A percentile compares a stretch with the other conserved stretches of the same genome.
Evolutionary conservation across 2,113 vertebrate species (phyloP).

Genomic region (Podarcis raffonei): DNA sequence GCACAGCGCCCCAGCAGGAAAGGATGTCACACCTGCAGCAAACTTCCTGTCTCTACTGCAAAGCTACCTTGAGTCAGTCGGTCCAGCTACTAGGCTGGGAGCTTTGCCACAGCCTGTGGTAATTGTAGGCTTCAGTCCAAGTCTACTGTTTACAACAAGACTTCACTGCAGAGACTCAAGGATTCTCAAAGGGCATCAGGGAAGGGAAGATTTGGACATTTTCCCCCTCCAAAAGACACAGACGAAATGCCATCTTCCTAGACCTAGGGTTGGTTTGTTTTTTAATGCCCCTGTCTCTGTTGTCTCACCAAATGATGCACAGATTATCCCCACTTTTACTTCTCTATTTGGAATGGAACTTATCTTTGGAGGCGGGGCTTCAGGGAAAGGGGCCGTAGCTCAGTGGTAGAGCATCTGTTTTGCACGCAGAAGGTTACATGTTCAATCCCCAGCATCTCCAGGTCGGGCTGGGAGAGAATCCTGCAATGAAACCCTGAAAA

Average conservation of each 20-base stretch:
- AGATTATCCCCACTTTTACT: not conserved
- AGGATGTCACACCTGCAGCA: slow-evolving; percentile 15
- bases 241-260: not conserved
- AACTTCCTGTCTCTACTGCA: slow-evolving; percentile 42
- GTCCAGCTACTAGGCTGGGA: slow-evolving; percentile 36
- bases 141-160: slow-evolving; percentile 12
- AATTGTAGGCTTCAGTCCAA: slow-evolving; percentile 32
- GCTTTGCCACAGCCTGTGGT: slow-evolving; percentile 13
- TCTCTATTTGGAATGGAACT: not conserved
- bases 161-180: slow-evolving; percentile 34
- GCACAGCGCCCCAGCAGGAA: accelerated
- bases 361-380: not conserved
- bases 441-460: no score
- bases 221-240: not conserved
- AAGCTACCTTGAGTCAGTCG: slow-evolving; percentile 41
- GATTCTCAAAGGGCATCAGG: not conserved
- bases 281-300: not conserved
- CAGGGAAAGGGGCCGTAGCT: no score
- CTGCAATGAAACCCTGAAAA: no score
- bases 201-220: not conserved
- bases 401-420: no score
- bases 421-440: no score
- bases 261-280: no score
- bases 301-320: not conserved
- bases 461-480: no score